A percentile compares a stretch with the other conserved stretches of the same genome.
phyloP scores from a whole-genome alignment of 2,888 invertebrate genomes.

The Mechanitis messenoides region DNA sequence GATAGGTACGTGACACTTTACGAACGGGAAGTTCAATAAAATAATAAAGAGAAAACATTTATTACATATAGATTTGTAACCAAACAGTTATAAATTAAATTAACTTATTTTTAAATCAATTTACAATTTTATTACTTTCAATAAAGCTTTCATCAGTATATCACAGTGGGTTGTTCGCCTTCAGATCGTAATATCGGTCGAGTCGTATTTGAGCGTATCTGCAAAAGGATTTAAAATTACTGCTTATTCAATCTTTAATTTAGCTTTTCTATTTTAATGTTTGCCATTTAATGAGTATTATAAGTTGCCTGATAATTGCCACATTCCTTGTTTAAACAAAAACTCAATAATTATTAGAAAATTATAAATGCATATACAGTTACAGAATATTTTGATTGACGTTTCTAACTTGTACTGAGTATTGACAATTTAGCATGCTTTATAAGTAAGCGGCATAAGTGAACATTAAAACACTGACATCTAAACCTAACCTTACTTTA shows the following conservation, averaged over 20 bases:
- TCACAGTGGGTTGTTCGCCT: slow-evolving; percentile 40
- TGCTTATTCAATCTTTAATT: neutral
- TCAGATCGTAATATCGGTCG: slow-evolving; percentile 82
- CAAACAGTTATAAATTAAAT: neutral
- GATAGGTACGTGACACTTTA: neutral
- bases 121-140: too few relatives aligned
- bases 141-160: neutral
- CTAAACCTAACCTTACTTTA: too few relatives aligned
- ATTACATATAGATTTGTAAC: neutral
- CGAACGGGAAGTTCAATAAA: neutral
- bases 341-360: too few relatives aligned
- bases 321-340: too few relatives aligned
- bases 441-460: too few relatives aligned
- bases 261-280: neutral
- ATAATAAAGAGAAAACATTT: neutral
- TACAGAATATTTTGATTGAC: too few relatives aligned
- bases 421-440: too few relatives aligned
- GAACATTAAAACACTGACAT: too few relatives aligned
- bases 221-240: slow-evolving; percentile 69
- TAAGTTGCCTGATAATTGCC: too few relatives aligned
- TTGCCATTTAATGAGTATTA: too few relatives aligned
- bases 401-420: too few relatives aligned
- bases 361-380: too few relatives aligned
- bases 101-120: neutral
- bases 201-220: slow-evolving; percentile 81